These are phyloP conservation scores for Cistogaster globosa DNA, from an alignment of 2,888 invertebrate species.

Conservation along the genomic window DNA sequence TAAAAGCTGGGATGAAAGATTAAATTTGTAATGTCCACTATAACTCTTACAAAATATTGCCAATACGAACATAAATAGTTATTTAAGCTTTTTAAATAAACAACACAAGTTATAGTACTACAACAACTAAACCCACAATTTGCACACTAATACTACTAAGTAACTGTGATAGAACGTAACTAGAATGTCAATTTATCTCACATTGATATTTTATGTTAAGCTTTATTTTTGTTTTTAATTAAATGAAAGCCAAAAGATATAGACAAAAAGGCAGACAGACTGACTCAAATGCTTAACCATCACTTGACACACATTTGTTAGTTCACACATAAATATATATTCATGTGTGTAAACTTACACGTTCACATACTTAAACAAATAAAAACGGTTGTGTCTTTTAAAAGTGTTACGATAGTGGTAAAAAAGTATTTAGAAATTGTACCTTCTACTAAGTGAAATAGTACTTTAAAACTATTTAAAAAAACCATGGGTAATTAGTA, in stretches of 20 bases:
- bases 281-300: constrained; percentile 57
- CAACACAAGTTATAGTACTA: background rate
- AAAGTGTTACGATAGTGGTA: too few species aligned
- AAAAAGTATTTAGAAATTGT: too few species aligned
- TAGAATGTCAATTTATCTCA: constrained; percentile 54
- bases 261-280: constrained; percentile 55
- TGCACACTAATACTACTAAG: constrained; percentile 10
- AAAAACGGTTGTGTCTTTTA: too few species aligned
- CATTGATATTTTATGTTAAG: constrained; percentile 60
- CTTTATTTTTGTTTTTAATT: constrained; percentile 71
- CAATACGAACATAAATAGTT: constrained; percentile 24
- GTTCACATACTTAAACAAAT: background rate
- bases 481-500: too few species aligned
- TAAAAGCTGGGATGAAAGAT: background rate
- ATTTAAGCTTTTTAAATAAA: constrained; percentile 25
- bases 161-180: constrained; percentile 41
- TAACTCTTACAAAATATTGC: background rate
- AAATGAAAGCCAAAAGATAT: constrained; percentile 36
- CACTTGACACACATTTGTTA: constrained; percentile 29
- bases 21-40: background rate
- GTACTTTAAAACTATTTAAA: too few species aligned
- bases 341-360: background rate
- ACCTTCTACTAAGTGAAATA: too few species aligned
- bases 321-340: constrained; percentile 52
- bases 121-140: constrained; percentile 3